phyloP scores from a whole-genome alignment of 2,113 vertebrate species.

The Mandrillus leucophaeus region DNA sequence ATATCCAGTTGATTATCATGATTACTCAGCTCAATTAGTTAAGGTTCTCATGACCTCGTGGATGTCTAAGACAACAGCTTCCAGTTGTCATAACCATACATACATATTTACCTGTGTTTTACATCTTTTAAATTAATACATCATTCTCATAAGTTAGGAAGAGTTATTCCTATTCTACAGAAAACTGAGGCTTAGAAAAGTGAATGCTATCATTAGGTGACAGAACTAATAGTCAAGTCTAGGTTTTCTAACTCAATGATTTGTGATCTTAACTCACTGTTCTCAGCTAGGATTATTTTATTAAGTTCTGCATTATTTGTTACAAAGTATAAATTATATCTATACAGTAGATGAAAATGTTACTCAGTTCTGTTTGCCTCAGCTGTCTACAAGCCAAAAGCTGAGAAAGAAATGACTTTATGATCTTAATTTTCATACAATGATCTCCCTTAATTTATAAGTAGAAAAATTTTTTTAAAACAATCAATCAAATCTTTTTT shows the following conservation, averaged over 20 bases:
- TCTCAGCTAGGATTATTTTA: neutral
- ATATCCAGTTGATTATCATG: neutral
- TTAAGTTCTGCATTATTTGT: constrained; percentile 25
- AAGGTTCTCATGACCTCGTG: neutral
- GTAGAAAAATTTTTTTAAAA: neutral
- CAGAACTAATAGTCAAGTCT: neutral
- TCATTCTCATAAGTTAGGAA: neutral
- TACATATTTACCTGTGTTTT: neutral
- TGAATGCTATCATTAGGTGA: neutral
- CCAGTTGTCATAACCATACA: neutral
- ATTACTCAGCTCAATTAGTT: neutral
- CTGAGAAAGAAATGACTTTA: neutral
- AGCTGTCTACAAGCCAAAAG: neutral
- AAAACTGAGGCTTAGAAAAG: neutral
- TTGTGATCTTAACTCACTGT: neutral
- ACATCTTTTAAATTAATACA: neutral
- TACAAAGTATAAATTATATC: neutral
- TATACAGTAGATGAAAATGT: neutral
- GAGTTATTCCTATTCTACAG: neutral
- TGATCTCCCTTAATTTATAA: constrained; percentile 4
- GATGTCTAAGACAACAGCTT: neutral
- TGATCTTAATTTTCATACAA: neutral
- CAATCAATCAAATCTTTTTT: neutral
- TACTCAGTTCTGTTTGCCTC: neutral
- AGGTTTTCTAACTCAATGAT: neutral